phyloP scores from a whole-genome alignment of 2,797 vertebrate genomes.

The Gallinago nigripennis region DNA sequence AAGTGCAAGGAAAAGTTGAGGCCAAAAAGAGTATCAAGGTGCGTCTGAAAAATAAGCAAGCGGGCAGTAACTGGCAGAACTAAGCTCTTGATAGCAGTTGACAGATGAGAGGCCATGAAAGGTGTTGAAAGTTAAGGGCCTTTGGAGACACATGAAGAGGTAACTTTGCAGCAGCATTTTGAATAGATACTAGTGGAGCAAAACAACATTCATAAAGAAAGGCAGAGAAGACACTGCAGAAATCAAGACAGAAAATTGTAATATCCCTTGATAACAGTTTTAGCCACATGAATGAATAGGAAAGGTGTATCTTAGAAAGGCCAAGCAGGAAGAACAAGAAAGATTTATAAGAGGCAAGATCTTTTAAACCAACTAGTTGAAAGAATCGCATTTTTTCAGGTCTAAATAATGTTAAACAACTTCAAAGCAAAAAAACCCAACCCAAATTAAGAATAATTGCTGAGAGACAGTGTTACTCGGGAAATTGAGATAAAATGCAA shows the following conservation, averaged over 20 bases:
- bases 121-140: not conserved
- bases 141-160: not conserved
- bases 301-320: not conserved
- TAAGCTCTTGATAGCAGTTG: not conserved
- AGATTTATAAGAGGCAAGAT: not conserved
- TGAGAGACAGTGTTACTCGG: not conserved
- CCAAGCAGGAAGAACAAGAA: not conserved
- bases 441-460: not conserved
- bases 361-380: not conserved
- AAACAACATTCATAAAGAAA: not conserved
- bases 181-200: not conserved
- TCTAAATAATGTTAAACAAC: not conserved
- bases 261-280: not conserved
- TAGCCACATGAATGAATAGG: not conserved
- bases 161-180: not conserved
- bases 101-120: not conserved
- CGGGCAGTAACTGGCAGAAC: not conserved
- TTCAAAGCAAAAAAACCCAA: not conserved
- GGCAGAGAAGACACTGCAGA: not conserved
- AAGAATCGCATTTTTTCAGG: not conserved
- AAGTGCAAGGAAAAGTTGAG: not conserved
- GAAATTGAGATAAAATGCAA: not conserved
- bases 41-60: not conserved
- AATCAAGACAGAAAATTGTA: not conserved
- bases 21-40: not conserved